Evolutionary conservation across 64 coral and sea anemone species (phyloP), one percentile per base, ranked within the genome.

Genomic region (Pachyseris speciosa): DNA sequence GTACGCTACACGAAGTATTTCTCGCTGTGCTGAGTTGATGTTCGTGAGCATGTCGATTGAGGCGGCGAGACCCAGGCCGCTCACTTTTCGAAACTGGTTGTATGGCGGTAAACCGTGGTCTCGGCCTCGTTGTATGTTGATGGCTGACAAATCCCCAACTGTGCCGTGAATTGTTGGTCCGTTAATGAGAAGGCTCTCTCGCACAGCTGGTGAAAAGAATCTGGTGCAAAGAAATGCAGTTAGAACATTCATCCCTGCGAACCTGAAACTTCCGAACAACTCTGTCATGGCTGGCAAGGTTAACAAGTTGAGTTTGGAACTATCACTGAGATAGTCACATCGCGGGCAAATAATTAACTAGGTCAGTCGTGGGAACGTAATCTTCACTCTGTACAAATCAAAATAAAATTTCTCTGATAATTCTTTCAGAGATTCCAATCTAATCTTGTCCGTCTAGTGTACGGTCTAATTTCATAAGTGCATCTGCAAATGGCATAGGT

Each of bases 31-130:
- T 29, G 30, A 1, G 1, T 83, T 67, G 86, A 85, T 47, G 26
- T 52, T 38, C 28, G 38, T 45, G 34, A 93, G 74, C 9, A 68
- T 49, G 1, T 58, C 38, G 20, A 93, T 66, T 7, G 43, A 75
- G 16, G n/a, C 0, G 11, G 83, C 91, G 39, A 29, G 63, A 4
- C 29, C 20, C 16, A 93, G 43, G 26, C 84, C 91, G 48, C 22
- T 31, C 13, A 4, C 16, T 5, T 20, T 7, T 30, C 91, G 59
- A 52, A 87, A 87, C 63, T 13, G 27, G 51, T 69, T 88, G 64
- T 87, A 94, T 45, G 84, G 53, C n/a, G 91, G 91, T 36, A 94
- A 87, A n/a, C 91, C 91, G 19, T 87, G 91, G 22, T 86, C 80
- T 36, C 90, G 80, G 20, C 83, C 90, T n/a, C 89, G 79, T 37